Conservation (phyloP, 2,888 invertebrate genomes). For the Stratiomys singularior region DNA sequence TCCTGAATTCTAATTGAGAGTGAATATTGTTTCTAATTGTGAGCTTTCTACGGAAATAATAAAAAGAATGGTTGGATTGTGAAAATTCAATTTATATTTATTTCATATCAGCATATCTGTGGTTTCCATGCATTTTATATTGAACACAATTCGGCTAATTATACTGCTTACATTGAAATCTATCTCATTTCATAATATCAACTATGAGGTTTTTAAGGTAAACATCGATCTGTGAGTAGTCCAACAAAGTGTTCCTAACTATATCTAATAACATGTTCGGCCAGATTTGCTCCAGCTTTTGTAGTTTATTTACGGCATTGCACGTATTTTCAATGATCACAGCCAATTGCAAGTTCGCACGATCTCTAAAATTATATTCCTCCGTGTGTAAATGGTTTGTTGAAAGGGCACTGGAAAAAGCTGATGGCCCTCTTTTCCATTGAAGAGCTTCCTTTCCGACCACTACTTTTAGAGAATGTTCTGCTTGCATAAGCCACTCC, state of each 20-base stretch:
- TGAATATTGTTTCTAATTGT: too few species aligned
- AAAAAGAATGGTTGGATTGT: too few species aligned
- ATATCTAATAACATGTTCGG: conserved; percentile 79
- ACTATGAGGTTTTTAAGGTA: conserved; percentile 74
- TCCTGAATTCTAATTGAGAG: too few species aligned
- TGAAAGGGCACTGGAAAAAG: not conserved
- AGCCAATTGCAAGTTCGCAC: conserved; percentile 77
- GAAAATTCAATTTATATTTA: too few species aligned
- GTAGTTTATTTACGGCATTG: conserved; percentile 80
- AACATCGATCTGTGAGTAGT: conserved; percentile 82
- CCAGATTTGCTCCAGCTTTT: conserved; percentile 80
- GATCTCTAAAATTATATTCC: conserved; percentile 78
- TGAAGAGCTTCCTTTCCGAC: conserved; percentile 89
- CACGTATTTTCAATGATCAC: conserved; percentile 78
- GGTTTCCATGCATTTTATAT: not conserved
- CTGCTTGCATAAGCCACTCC: conserved; percentile 77
- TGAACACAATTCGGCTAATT: conserved; percentile 53
- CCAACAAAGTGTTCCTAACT: conserved; percentile 79
- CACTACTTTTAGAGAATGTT: conserved; percentile 81
- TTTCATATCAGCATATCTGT: too few species aligned
- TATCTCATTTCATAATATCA: conserved; percentile 60
- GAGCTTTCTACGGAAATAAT: too few species aligned
- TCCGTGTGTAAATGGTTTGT: conserved; percentile 57
- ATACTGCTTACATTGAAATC: not conserved
- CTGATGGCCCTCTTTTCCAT: conserved; percentile 67